Base-by-base conservation (phyloP, 2,888 invertebrate species). In the Gandaritis pyraliata region DNA sequence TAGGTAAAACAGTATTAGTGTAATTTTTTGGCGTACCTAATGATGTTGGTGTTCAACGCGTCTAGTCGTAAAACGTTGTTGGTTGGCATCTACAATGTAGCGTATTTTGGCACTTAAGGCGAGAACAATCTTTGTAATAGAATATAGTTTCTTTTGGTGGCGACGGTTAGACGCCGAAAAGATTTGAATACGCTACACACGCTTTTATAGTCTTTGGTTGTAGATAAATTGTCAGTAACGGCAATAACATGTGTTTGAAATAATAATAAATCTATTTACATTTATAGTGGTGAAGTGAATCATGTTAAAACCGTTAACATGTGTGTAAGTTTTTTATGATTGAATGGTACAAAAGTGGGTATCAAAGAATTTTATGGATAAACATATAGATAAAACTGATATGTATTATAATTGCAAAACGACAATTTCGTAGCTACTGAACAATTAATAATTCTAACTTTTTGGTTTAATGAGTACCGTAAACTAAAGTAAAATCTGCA, bases 101-200 rank as follows among this genome's bases (percentile, higher is more conserved):
- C 77, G 79, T 74, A 81, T 87, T 88, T 87, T 88, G 90, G 88
- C 90, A 87, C 81, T 77, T 76, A 72, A 86, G 88, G 88, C 89
- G 88, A 87, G 89, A 89, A 90, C 88, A 88, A 88, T 90, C 88
- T 84, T 79, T 80, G 74, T 88, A 88, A 90, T 88, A 88, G 87
- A 88, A 88, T 88, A 77, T 81, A 82, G 76, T 85, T 85, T 83
- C 81, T 83, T 68, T 58, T 53, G 52, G 46, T 66, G 69, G 71
- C 71, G 71, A 65, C 71, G 41, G 54, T 49, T 53, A 53, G 71
- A 23, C 71, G 71, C 64, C 64, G 69, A 67, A 69, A 66, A 65
- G 58, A 67, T 68, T 71, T 69, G 69, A 71, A 71, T 71, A 70
- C 63, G 61, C 65, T 69, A 59, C 61, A 69, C 65, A 66, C 65